phyloP scores from a whole-genome alignment of 2,113 vertebrate genomes.

The Oryctolagus cuniculus region mOryCun1.1 NC_091448.1:36399501-36400000 shows the following conservation, averaged over 20 bases:
- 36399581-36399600: no score
- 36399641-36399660: no score
- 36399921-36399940: not conserved
- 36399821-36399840: not conserved
- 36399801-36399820: not conserved
- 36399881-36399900: not conserved
- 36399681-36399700: no score
- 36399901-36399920: not conserved
- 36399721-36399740: slow-evolving; percentile 14
- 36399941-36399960: not conserved
- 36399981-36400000: slow-evolving; percentile 20
- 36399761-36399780: not conserved
- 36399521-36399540: no score
- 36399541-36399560: no score
- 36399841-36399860: not conserved
- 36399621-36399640: no score
- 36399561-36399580: no score
- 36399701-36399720: no score
- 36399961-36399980: slow-evolving; percentile 20
- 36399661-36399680: no score
- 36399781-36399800: slow-evolving; percentile 31
- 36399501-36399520: no score
- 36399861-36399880: not conserved
- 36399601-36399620: no score
- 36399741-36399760: slow-evolving; percentile 22